Base-by-base conservation (phyloP, 1,140 invertebrate species). In the Nomia melanderi region DNA sequence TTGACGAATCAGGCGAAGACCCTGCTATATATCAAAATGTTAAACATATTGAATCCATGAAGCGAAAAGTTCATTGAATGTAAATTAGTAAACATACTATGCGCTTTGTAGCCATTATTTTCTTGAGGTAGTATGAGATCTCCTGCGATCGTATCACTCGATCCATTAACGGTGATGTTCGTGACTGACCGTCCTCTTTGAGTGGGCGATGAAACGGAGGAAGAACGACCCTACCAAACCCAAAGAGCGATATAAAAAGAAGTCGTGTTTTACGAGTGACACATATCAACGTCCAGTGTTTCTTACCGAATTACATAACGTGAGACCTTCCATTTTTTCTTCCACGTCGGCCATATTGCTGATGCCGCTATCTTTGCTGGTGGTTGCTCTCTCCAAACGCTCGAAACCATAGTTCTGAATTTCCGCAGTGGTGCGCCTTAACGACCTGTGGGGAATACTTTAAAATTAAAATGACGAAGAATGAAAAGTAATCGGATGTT, bases 381-480 rank as follows among this genome's bases (percentile, higher is more conserved):
- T 96, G 60, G 96, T 96, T 71, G 97, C 96, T 87, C 95, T 93
- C 85, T 96, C 95, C 85, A 94, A 92, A 83, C 95, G 93, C 88
- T 95, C 95, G 82, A 95, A 96, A 86, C 95, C 96, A 83, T 97
- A 97, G 92, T 96, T 97, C 86, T 97, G 96, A 90, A 99, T 99
- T 93, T 99, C 98, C 25, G 97, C 97, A 3, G 98, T 97, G 53
- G 98, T 98, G 88, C 96, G 96, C 73, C 96, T 94, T 66, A 99
- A 94, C 73, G 96, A 97, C 87, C 95, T 94, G 80, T 60, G 56
- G 47, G 29, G 77, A 69, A 33, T 17, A 54, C 59, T 78, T 80
- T 9, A 63, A 65, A 78, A 78, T 84, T 63, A 71, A 77, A 39
- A 78, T 41, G 27, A 71, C 73, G 53, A 65, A 62, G 5, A 69